Base-by-base conservation (phyloP, 2,888 invertebrate species). In the Stratiomys singularior region DNA sequence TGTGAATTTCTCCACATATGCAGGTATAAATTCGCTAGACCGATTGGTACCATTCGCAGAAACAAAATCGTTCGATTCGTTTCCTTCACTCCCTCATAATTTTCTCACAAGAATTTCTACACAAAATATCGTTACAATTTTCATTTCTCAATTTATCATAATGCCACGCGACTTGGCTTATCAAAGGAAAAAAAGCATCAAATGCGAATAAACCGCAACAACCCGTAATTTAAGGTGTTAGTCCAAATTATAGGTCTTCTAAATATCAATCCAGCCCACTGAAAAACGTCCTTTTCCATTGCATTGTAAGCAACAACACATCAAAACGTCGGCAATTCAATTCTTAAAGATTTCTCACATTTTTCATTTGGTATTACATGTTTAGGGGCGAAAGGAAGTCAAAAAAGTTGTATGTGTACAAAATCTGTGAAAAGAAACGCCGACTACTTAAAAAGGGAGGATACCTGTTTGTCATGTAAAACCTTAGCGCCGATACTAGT, bases 201-300 rank as follows among this genome's bases (percentile, higher is more conserved):
- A 37, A 60, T 74, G 74, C 74, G 44, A 74, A 74, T 60, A 72
- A 74, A 74, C 58, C 52, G 44, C 60, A 58, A 37, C 52, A 74
- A 37, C 52, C 56, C 52, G 56, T 60, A 74, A 60, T 74, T 60
- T 58, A 74, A 74, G 74, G 74, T 60, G 74, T 74, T 58, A 30
- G 74, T 56, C 58, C 18, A 74, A 74, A 74, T 74, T 74, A 74
- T 60, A 74, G 74, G 74, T 58, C 58, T 30, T 27, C 74, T 74
- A 74, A 74, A 74, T 44, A 74, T 1, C 18, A 47, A 52, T 28
- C 71, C 71, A 28, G 21, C 71, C 71, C 52, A 52, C 52, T 52
- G n/a, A 52, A 52, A 52, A 52, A 52, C 52, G 52, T 37, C 9
- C 37, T 5, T 9, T 37, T 37, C 3, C 37, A 37, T 37, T 9